Conservation (phyloP, 2,797 vertebrate genomes). For the Pogonophryne albipinna region DNA sequence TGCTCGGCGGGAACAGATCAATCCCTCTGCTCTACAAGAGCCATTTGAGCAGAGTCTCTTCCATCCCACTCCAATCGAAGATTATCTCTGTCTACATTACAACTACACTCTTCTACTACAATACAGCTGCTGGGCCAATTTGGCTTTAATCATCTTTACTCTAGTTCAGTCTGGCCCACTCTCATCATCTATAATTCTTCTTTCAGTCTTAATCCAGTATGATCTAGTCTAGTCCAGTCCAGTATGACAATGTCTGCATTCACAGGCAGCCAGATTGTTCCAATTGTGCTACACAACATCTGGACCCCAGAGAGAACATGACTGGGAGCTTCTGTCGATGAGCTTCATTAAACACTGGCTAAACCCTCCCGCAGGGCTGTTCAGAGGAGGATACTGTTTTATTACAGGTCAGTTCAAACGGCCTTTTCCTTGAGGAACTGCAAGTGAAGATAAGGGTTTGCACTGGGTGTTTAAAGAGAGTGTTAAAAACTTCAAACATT, state of each 20-base stretch:
- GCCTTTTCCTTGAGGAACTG: constrained; percentile 9
- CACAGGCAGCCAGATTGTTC: constrained; percentile 51
- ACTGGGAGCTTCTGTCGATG: constrained; percentile 45
- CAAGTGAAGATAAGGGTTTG: constrained; percentile 28
- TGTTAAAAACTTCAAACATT: background rate
- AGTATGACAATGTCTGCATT: constrained; percentile 46
- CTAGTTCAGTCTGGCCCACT: constrained; percentile 2
- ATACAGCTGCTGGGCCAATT: constrained; percentile 28
- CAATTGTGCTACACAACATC: constrained; percentile 61
- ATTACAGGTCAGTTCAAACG: constrained; percentile 35
- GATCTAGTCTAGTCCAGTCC: constrained; percentile 46
- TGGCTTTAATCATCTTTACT: constrained; percentile 30
- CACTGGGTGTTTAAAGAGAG: constrained; percentile 10
- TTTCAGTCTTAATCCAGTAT: constrained; percentile 38
- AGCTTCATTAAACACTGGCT: constrained; percentile 61
- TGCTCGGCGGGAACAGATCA: constrained; percentile 63
- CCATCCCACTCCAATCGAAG: constrained; percentile 42
- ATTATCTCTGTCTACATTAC: constrained; percentile 48
- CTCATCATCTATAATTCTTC: constrained; percentile 20
- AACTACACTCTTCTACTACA: background rate
- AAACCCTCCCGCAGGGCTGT: constrained; percentile 35
- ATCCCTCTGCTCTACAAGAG: constrained; percentile 49
- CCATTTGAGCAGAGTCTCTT: constrained; percentile 54
- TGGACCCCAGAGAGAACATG: constrained; percentile 64
- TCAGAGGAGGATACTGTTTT: constrained; percentile 30